Conservation (phyloP, 2,888 invertebrate species). For the Stenurella melanura region DNA sequence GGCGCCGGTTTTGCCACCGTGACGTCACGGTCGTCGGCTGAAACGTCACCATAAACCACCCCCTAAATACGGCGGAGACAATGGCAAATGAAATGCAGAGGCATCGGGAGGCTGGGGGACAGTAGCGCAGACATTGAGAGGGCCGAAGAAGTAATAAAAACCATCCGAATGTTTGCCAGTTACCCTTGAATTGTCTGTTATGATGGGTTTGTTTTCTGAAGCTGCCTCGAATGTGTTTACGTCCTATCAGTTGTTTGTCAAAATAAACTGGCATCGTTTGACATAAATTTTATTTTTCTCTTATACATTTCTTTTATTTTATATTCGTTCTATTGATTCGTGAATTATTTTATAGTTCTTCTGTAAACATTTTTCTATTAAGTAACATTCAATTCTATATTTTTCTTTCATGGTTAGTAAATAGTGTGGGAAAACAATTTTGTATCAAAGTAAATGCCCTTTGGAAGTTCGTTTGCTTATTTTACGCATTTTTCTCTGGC, state of each 20-base stretch:
- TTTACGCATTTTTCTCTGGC: no score
- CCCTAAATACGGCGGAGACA: constrained; percentile 35
- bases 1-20: constrained; percentile 62
- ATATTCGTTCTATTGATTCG: not conserved
- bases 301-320: not conserved
- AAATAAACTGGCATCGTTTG: not conserved
- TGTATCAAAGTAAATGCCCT: not conserved
- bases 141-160: not conserved
- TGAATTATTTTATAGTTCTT: not conserved
- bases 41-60: constrained; percentile 63
- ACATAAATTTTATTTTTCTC: not conserved
- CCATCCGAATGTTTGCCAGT: not conserved
- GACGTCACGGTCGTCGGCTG: constrained; percentile 62
- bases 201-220: not conserved
- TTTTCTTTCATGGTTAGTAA: not conserved
- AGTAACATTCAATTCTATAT: not conserved
- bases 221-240: constrained; percentile 7
- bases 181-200: not conserved
- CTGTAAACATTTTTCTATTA: not conserved
- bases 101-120: constrained; percentile 35
- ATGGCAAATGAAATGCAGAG: constrained; percentile 41
- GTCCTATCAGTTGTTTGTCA: not conserved
- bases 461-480: no score
- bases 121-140: constrained; percentile 25
- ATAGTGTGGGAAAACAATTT: not conserved